Conservation (phyloP, 1,140 invertebrate species). For the Neodiprion virginianus region DNA sequence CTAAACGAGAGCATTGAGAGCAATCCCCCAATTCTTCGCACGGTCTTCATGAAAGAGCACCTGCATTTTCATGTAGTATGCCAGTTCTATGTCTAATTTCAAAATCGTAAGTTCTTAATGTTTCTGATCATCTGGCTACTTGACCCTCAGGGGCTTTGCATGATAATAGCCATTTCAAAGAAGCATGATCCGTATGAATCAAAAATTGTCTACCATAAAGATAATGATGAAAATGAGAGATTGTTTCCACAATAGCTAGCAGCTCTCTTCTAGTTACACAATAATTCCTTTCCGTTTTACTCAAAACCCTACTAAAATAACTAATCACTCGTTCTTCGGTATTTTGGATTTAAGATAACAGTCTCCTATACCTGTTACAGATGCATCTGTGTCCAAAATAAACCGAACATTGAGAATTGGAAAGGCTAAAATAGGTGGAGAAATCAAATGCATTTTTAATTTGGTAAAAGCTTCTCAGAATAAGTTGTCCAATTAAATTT, state of each 20-base stretch:
- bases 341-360: too few species aligned
- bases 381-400: neutral
- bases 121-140: conserved; percentile 35
- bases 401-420: neutral
- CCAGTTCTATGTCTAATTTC: conserved; percentile 25
- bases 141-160: conserved; percentile 37
- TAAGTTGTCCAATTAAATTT: neutral
- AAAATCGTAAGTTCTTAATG: conserved; percentile 35
- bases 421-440: neutral
- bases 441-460: neutral
- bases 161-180: conserved; percentile 39
- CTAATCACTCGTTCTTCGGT: too few species aligned
- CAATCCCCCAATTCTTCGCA: neutral
- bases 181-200: conserved; percentile 36
- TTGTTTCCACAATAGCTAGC: too few species aligned
- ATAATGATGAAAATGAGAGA: too few species aligned
- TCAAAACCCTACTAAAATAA: too few species aligned
- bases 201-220: conserved; percentile 28
- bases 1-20: neutral
- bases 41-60: neutral
- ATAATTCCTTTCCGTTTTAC: too few species aligned
- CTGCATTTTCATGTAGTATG: neutral
- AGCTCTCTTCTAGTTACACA: too few species aligned
- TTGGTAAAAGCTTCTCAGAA: neutral
- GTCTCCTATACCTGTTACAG: too few species aligned